Evolutionary conservation across 1,140 invertebrate genomes (phyloP), one percentile per base, ranked within the genome.

Genomic region (Drosophila repleta): DNA sequence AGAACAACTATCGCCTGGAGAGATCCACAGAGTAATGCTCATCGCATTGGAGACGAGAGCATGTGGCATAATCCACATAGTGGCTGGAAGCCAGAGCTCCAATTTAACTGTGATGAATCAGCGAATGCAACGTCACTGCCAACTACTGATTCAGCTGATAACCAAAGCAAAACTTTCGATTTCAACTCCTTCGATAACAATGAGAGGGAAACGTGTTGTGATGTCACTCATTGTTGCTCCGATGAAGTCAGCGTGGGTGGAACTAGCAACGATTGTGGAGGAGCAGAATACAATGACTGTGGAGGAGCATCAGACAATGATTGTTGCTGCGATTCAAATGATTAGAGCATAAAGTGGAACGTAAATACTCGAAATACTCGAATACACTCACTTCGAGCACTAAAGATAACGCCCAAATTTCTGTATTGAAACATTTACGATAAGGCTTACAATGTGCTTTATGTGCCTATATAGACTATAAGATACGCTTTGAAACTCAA

Each of bases 261-360:
- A 45, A 15, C 26, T 15, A 39, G 29, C 24, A 10, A 43, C 1
- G 17, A 26, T 15, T 15, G 26, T 0, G 63, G 29, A 0, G 29
- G 41, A n/a, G 51, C 32, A 3, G 11, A 2, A 0, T 2, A 18
- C 10, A 29, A 18, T 7, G 20, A 48, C 57, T 35, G 32, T 13
- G 32, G 8, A 29, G 29, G 5, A n/a, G n/a, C n/a, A n/a, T n/a
- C n/a, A n/a, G n/a, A n/a, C n/a, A n/a, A n/a, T n/a, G n/a, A n/a
- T n/a, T n/a, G n/a, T n/a, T n/a, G n/a, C n/a, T n/a, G n/a, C n/a
- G n/a, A n/a, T n/a, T n/a, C n/a, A n/a, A 29, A 35, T 35, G 63
- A 65, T 56, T 65, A 29, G 20, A 53, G 51, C 2, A 43, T 7
- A 43, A 43, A 17, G 15, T 29, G 24, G 48, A 46, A 53, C 61